Evolutionary conservation across 1,140 invertebrate species (phyloP).

Genomic region (Macrobrachium rosenbergii): DNA sequence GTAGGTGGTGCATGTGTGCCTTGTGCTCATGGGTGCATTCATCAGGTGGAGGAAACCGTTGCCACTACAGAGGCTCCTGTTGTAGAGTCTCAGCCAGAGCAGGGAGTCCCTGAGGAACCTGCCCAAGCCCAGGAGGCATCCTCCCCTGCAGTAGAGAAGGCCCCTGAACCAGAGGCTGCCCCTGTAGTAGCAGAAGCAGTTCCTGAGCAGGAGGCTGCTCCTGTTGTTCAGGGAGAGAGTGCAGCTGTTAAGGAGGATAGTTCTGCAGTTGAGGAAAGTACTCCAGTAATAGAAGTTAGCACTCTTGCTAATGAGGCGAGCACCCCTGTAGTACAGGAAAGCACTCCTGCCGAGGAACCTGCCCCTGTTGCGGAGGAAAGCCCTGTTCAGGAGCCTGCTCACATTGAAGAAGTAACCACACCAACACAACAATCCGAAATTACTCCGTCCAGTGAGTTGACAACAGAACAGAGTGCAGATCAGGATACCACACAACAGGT

Average conservation of each 20-base stretch:
- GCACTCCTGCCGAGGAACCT: constrained; percentile 25
- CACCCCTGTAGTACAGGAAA: too few species aligned
- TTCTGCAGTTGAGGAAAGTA: constrained; percentile 25
- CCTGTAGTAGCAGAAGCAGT: constrained; percentile 16
- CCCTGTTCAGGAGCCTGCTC: constrained; percentile 36
- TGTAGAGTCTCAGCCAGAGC: constrained; percentile 49
- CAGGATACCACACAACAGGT: constrained; percentile 55
- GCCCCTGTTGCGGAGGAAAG: constrained; percentile 29
- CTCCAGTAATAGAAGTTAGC: constrained; percentile 4
- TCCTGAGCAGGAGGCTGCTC: too few species aligned
- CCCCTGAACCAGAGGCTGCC: constrained; percentile 7
- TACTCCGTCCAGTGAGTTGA: constrained; percentile 40
- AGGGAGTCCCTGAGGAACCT: not conserved
- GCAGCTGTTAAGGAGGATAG: constrained; percentile 1
- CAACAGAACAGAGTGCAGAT: constrained; percentile 52
- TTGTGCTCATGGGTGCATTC: constrained; percentile 61
- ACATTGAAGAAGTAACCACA: constrained; percentile 28
- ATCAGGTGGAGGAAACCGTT: constrained; percentile 59
- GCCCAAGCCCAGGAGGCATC: constrained; percentile 24
- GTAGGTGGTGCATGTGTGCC: constrained; percentile 54
- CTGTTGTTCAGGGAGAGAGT: not conserved
- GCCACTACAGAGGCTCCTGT: constrained; percentile 49
- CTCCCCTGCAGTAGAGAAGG: constrained; percentile 19
- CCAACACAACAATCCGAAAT: constrained; percentile 42
- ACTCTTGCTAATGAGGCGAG: too few species aligned